Evolutionary conservation across 1,140 invertebrate genomes (phyloP).

Genomic region (Sarcophaga bullata): DNA sequence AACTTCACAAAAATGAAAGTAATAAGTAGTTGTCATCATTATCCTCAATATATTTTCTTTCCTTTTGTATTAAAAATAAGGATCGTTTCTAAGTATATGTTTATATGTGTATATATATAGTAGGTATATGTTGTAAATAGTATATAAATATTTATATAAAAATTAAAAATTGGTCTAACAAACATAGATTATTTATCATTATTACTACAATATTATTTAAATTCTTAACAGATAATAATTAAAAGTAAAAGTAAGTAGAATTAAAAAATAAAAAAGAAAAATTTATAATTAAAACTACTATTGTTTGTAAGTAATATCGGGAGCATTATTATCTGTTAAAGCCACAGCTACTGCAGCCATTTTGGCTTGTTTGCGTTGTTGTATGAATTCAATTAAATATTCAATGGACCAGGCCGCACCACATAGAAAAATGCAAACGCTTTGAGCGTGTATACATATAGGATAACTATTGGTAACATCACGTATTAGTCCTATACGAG

Average conservation of each 20-base stretch:
- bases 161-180: conserved; percentile 16
- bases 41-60: neutral
- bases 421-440: conserved; percentile 74
- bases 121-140: conserved; percentile 2
- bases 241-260: too few relatives aligned
- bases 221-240: too few relatives aligned
- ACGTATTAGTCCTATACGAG: conserved; percentile 72
- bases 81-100: neutral
- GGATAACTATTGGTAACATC: conserved; percentile 76
- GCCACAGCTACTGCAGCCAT: neutral
- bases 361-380: conserved; percentile 22
- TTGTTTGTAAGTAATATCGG: conserved; percentile 39
- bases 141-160: conserved; percentile 25
- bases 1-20: neutral
- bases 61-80: too few relatives aligned
- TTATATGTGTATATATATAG: neutral
- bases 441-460: conserved; percentile 77
- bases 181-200: neutral
- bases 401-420: conserved; percentile 76
- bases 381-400: conserved; percentile 67
- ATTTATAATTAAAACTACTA: conserved; percentile 22
- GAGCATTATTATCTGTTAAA: conserved; percentile 39
- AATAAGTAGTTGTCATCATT: neutral
- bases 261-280: neutral
- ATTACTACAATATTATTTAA: too few relatives aligned